phyloP scores from a whole-genome alignment of 2,113 vertebrate genomes.

The Pseudopipra pipra region DNA sequence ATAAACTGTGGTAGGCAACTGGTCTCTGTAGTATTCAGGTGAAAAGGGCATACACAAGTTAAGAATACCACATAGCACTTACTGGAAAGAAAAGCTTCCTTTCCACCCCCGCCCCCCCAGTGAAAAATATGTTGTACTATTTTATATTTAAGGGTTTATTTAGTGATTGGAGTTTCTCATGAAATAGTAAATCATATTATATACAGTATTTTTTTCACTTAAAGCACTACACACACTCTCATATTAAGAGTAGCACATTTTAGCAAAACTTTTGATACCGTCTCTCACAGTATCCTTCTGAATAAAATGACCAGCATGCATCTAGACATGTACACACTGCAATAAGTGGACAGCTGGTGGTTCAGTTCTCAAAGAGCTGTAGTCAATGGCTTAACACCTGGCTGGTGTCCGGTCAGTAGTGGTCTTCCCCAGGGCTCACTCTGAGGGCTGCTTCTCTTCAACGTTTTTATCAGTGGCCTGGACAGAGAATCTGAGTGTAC shows the following conservation, averaged over 20 bases:
- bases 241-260: neutral
- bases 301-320: neutral
- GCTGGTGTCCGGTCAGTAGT: neutral
- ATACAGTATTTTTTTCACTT: neutral
- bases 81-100: neutral
- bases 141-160: neutral
- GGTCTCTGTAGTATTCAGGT: neutral
- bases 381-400: neutral
- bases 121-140: neutral
- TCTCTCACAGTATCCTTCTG: neutral
- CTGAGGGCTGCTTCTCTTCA: neutral
- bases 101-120: no score
- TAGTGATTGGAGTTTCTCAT: neutral
- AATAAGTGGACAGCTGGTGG: neutral
- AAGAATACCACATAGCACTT: neutral
- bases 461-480: neutral
- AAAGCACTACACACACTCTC: neutral
- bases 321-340: neutral
- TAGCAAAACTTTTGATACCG: neutral
- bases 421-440: neutral
- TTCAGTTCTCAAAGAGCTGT: neutral
- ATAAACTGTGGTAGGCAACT: neutral
- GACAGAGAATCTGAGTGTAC: neutral
- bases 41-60: slow-evolving; percentile 24
- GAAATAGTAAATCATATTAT: neutral